phyloP scores from a whole-genome alignment of 2,888 invertebrate species.

The Ypsolopha scabrella region DNA sequence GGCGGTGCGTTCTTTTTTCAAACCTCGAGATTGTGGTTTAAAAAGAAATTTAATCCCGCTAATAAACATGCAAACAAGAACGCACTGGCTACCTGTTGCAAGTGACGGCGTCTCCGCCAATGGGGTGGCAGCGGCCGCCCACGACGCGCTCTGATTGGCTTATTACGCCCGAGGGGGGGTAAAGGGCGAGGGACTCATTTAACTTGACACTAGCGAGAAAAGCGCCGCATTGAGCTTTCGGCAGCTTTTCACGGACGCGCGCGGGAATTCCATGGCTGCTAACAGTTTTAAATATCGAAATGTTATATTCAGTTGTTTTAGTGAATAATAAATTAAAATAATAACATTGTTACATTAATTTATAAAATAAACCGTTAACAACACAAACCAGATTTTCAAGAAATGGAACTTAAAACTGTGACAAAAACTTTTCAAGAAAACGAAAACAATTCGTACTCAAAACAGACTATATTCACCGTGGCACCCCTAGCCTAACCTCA shows the following conservation, averaged over 20 bases:
- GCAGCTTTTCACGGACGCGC: constrained; percentile 57
- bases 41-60: constrained; percentile 64
- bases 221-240: constrained; percentile 66
- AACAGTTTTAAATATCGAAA: constrained; percentile 12
- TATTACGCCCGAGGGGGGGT: constrained; percentile 32
- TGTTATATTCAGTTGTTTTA: constrained; percentile 8
- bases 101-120: constrained; percentile 51
- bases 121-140: constrained; percentile 56
- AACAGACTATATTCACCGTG: background rate
- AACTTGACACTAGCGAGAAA: constrained; percentile 62
- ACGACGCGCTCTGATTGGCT: constrained; percentile 49
- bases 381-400: background rate
- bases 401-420: background rate
- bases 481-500: background rate
- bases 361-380: too few relatives aligned
- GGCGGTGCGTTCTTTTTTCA: constrained; percentile 32
- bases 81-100: constrained; percentile 69
- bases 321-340: background rate
- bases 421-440: background rate
- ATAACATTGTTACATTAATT: too few relatives aligned
- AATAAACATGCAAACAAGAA: constrained; percentile 68
- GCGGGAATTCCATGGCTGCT: constrained; percentile 17
- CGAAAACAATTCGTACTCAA: background rate
- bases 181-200: constrained; percentile 29
- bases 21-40: constrained; percentile 45